Evolutionary conservation across 2,888 invertebrate species (phyloP), one percentile per base, ranked within the genome.

Genomic region (Clivina fossor): DNA sequence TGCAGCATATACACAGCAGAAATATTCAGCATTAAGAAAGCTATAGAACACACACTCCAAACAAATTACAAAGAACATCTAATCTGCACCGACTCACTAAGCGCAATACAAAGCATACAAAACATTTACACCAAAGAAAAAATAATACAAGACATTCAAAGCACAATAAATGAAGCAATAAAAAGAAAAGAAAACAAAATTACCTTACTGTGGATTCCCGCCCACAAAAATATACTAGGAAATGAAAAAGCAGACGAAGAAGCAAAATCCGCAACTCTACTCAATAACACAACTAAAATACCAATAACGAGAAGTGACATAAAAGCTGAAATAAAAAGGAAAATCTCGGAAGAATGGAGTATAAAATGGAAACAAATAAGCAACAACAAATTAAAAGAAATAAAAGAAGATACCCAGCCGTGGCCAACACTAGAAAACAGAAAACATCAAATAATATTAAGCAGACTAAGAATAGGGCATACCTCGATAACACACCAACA

Each of bases 211-310:
- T 49, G 49, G 49, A 38, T 49, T 4, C 48, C 38, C n/a, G 15
- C 49, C 5, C 38, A 49, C 13, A 3, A 9, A 11, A 13, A 19
- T 8, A 49, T 49, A 20, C 15, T 3, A 1, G 46, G 18, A 9
- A 48, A 48, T 19, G 48, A 48, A 35, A 22, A 18, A 37, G 35
- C 41, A 19, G 51, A 43, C 28, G 24, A 28, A 28, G 40, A 28
- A 24, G 41, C 51, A 4, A 40, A 41, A 28, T 7, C 18, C 4
- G 41, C 30, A 11, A 32, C 51, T n/a, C n/a, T n/a, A n/a, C 13
- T 20, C 16, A 4, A 11, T 18, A 37, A 19, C 15, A 32, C 32
- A 7, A 32, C 32, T 13, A 32, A 32, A 8, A 5, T 32, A 7
- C 9, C 32, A 32, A 9, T 32, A 4, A 11, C 32, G n/a, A 32